Evolutionary conservation across 1,140 invertebrate species (phyloP).

Genomic region (Heliconius himera): DNA sequence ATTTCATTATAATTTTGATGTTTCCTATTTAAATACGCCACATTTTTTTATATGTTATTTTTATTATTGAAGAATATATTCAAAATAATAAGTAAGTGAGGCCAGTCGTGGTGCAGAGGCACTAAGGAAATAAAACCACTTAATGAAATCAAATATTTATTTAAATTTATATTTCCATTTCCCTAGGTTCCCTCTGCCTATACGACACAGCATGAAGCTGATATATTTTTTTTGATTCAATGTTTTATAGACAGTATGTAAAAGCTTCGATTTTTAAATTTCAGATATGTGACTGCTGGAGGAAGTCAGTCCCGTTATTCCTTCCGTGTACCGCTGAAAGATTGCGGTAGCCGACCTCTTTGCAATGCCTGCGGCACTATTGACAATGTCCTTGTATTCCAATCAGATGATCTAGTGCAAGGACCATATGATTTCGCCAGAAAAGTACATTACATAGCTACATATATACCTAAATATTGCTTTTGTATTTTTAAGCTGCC

Average conservation of each 20-base stretch:
- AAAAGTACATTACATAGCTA: constrained; percentile 54
- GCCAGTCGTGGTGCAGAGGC: too few species aligned
- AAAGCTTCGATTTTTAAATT: not conserved
- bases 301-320: constrained; percentile 80
- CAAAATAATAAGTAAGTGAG: not conserved
- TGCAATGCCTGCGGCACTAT: constrained; percentile 83
- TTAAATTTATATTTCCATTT: too few species aligned
- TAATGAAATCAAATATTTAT: too few species aligned
- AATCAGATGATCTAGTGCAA: constrained; percentile 85
- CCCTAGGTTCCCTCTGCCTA: too few species aligned
- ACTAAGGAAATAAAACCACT: too few species aligned
- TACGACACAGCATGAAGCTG: too few species aligned
- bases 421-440: constrained; percentile 73
- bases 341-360: constrained; percentile 83
- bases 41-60: too few species aligned
- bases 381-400: constrained; percentile 85
- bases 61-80: too few species aligned
- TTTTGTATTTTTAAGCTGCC: too few species aligned
- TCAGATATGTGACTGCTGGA: constrained; percentile 84
- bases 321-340: constrained; percentile 84
- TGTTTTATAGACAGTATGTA: not conserved
- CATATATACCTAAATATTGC: not conserved
- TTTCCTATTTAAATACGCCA: too few species aligned
- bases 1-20: too few species aligned
- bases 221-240: too few species aligned